Conservation (phyloP, 2,888 invertebrate species). For the Lymantria monacha region DNA sequence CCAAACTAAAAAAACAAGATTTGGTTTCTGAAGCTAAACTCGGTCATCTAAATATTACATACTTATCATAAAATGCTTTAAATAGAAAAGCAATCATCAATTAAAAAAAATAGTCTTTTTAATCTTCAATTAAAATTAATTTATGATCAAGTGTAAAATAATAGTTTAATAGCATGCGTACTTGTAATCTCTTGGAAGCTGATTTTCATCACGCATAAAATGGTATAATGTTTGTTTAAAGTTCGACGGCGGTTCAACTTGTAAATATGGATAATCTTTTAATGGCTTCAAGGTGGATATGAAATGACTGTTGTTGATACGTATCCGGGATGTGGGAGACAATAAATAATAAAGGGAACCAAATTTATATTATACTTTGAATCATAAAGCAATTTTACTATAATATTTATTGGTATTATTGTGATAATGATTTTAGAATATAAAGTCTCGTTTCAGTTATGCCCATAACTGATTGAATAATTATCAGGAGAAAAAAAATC, state of each 20-base stretch:
- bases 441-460: too few relatives aligned
- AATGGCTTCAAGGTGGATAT: slow-evolving; percentile 27
- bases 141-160: background rate
- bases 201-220: slow-evolving; percentile 35
- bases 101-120: too few relatives aligned
- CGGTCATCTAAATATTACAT: too few relatives aligned
- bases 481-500: too few relatives aligned
- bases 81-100: too few relatives aligned
- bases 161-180: background rate
- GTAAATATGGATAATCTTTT: slow-evolving; percentile 29
- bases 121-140: background rate
- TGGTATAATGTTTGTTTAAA: slow-evolving; percentile 26
- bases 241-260: slow-evolving; percentile 10
- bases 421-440: too few relatives aligned
- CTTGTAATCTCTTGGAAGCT: slow-evolving; percentile 42
- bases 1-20: too few relatives aligned
- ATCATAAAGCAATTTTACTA: too few relatives aligned
- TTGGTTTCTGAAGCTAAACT: too few relatives aligned
- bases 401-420: too few relatives aligned
- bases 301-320: slow-evolving; percentile 13
- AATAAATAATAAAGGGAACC: slow-evolving; percentile 5
- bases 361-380: slow-evolving; percentile 4
- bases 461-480: background rate
- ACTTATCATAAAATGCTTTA: too few relatives aligned
- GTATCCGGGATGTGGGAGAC: slow-evolving; percentile 4